Conservation (phyloP, 2,797 vertebrate species). For the Phrynocephalus vlangalii region DNA sequence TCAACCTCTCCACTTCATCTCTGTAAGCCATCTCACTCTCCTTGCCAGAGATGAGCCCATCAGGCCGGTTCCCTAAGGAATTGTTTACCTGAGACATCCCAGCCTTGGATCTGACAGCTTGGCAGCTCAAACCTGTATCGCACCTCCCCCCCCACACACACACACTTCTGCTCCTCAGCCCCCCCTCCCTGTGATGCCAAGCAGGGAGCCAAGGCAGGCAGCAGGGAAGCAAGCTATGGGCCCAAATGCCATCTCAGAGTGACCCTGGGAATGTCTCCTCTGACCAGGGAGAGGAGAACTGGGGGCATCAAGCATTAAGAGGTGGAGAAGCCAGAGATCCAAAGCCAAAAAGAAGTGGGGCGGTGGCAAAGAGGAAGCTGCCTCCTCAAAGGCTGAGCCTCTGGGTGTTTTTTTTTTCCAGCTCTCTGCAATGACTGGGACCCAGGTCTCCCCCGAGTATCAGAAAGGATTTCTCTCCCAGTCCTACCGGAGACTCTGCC, state of each 20-base stretch:
- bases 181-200: background rate
- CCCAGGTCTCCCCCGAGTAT: too few species aligned
- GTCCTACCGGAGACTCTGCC: background rate
- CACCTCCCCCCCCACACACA: too few species aligned
- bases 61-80: too few species aligned
- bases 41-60: too few species aligned
- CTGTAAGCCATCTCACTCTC: too few species aligned
- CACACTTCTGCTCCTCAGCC: background rate
- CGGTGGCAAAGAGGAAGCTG: background rate
- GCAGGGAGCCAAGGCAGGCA: background rate
- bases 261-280: background rate
- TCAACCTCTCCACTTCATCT: too few species aligned
- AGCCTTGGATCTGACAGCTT: background rate
- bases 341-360: background rate
- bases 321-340: background rate
- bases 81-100: background rate
- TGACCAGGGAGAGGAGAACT: background rate
- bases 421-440: background rate
- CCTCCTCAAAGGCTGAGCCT: background rate
- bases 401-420: too few species aligned
- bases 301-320: background rate
- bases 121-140: too few species aligned
- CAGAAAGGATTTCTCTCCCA: background rate
- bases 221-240: background rate
- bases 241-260: too few species aligned